Conservation (phyloP, 2,113 vertebrate genomes). For the Rana temporaria region DNA sequence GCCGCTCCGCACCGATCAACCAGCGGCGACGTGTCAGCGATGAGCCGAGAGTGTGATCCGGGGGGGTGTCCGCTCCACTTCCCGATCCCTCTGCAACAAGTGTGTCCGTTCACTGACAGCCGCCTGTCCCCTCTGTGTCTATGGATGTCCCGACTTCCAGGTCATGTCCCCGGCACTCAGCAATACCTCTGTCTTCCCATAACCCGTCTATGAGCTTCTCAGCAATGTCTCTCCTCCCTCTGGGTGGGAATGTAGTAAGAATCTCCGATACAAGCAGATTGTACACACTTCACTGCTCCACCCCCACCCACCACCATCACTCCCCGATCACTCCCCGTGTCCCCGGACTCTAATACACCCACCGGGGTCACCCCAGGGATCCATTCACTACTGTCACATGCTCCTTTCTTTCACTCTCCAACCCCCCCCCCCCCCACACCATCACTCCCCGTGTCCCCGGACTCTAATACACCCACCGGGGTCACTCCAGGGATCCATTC, state of each 20-base stretch:
- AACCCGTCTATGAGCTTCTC: constrained; percentile 11
- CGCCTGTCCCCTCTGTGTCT: not conserved
- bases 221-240: constrained; percentile 41
- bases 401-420: not conserved
- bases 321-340: too few relatives aligned
- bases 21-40: too few relatives aligned
- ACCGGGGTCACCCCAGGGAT: too few relatives aligned
- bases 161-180: constrained; percentile 21
- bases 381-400: not conserved
- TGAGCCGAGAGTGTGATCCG: too few relatives aligned
- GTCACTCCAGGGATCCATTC: not conserved
- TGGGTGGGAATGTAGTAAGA: constrained; percentile 41
- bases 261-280: not conserved
- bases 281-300: not conserved
- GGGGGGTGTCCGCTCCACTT: too few relatives aligned
- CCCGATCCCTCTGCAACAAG: too few relatives aligned
- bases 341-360: too few relatives aligned
- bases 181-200: not conserved
- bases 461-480: too few relatives aligned
- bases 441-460: too few relatives aligned
- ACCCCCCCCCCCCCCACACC: too few relatives aligned
- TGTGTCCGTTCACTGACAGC: too few relatives aligned
- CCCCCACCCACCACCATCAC: too few relatives aligned
- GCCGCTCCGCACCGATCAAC: not conserved
- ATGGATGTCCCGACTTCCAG: not conserved